phyloP scores from a whole-genome alignment of 2,888 invertebrate genomes.

The Pogonocherus hispidulus region DNA sequence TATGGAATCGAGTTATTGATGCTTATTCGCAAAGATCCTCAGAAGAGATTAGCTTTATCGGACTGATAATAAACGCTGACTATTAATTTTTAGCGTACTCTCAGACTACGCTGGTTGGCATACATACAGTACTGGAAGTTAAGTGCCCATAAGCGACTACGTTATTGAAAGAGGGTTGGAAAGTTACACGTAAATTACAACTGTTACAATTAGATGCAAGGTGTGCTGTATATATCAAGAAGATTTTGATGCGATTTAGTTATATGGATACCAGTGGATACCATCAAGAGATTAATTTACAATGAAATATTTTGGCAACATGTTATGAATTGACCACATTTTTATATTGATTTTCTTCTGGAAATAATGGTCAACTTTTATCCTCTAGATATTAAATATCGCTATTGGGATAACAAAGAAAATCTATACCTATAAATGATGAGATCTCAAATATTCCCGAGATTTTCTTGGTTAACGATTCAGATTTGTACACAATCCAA shows the following conservation, averaged over 20 bases:
- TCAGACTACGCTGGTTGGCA: background rate
- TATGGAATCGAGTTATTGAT: background rate
- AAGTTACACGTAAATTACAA: background rate
- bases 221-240: slow-evolving; percentile 3
- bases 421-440: background rate
- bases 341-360: slow-evolving; percentile 7
- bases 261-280: background rate
- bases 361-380: background rate
- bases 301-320: background rate
- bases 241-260: slow-evolving; percentile 8
- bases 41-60: background rate
- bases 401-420: background rate
- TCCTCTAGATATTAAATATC: background rate
- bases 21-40: background rate
- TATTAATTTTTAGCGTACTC: slow-evolving; percentile 5
- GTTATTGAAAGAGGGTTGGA: background rate
- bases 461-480: background rate
- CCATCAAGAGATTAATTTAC: background rate
- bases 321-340: background rate
- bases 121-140: background rate
- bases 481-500: background rate
- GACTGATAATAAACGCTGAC: background rate
- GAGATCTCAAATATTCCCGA: background rate
- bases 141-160: slow-evolving; percentile 3
- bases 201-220: slow-evolving; percentile 12